These are phyloP conservation scores for Poeciliopsis retropinna DNA, from an alignment of 2,113 vertebrate species.

Conservation along the genomic window DNA sequence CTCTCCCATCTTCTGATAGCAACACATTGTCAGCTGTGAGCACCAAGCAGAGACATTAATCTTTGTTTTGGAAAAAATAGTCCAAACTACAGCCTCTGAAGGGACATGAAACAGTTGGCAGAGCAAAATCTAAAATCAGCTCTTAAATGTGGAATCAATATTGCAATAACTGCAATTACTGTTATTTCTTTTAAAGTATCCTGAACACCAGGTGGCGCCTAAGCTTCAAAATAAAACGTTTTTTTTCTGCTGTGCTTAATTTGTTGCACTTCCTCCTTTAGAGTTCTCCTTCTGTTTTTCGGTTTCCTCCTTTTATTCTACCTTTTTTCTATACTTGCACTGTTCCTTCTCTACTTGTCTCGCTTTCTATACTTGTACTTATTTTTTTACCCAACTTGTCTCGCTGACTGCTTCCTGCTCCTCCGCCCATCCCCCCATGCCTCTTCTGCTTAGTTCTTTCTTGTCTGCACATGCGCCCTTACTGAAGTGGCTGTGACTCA, in stretches of 20 bases:
- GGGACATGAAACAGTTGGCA: constrained; percentile 6
- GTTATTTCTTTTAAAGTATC: constrained; percentile 3
- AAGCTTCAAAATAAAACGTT: constrained; percentile 11
- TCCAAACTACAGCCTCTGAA: constrained; percentile 53
- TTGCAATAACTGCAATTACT: background rate
- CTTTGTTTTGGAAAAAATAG: constrained; percentile 26
- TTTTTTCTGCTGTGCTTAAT: background rate
- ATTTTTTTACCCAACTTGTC: constrained; percentile 19
- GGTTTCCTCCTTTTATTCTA: constrained; percentile 10
- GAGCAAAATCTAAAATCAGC: constrained; percentile 28
- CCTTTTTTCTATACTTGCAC: constrained; percentile 3
- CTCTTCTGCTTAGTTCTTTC: constrained; percentile 30
- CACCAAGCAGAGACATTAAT: constrained; percentile 34
- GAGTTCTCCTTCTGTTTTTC: background rate
- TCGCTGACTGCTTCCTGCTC: constrained; percentile 41
- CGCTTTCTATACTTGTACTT: constrained; percentile 9
- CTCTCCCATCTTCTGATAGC: constrained; percentile 87
- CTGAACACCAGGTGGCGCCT: constrained; percentile 73
- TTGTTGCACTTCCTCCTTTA: background rate
- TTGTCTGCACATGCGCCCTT: constrained; percentile 61
- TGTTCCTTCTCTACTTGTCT: constrained; percentile 21
- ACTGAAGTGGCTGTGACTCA: constrained; percentile 70
- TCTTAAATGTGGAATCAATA: constrained; percentile 34
- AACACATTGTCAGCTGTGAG: constrained; percentile 92
- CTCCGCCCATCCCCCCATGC: constrained; percentile 12